Evolutionary conservation across 2,797 vertebrate species (phyloP), one percentile per base, ranked within the genome.

Genomic region (Gadopsis marmoratus): DNA sequence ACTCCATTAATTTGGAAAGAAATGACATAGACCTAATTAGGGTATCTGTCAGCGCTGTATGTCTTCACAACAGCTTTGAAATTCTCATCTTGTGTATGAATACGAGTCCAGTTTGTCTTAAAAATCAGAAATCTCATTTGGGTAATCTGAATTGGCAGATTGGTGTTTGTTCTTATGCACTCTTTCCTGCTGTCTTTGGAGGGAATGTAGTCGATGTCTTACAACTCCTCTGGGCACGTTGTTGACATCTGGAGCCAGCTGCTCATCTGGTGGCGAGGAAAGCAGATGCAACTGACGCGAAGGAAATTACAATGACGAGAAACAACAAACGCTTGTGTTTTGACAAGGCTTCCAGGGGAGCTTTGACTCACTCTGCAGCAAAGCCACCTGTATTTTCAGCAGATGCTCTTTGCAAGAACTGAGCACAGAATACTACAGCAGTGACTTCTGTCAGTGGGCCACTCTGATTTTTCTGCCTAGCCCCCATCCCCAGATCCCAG

Each of bases 311-410:
- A 21, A 12, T 41, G 64, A 76, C 3, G 6, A 41, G 41, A 63
- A 53, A 60, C 45, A 61, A 65, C 54, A 29, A 63, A 54, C 23
- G 45, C 45, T 16, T 12, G 21, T 72, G 37, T 60, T 72, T 53
- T 84, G 70, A 82, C 76, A 79, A 50, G 43, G 19, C 45, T 67
- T 65, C 54, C 23, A n/a, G n/a, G 17, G 37, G 26, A 75, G 41
- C 29, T 48, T 67, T 59, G n/a, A 64, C 45, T 59, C 41, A 9
- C 45, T 54, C 41, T 70, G 72, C 63, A 53, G 67, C 29, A 47
- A 16, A 58, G 55, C 53, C 21, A 59, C 9, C 41, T 0, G 0
- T 1, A n/a, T 47, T 55, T 70, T 51, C 39, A 54, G 19, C 60
- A 77, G 61, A 76, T 35, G 47, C 51, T 76, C 19, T 59, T 35